Base-by-base conservation (phyloP, 2,797 vertebrate genomes). In the Linurgus olivaceus region DNA sequence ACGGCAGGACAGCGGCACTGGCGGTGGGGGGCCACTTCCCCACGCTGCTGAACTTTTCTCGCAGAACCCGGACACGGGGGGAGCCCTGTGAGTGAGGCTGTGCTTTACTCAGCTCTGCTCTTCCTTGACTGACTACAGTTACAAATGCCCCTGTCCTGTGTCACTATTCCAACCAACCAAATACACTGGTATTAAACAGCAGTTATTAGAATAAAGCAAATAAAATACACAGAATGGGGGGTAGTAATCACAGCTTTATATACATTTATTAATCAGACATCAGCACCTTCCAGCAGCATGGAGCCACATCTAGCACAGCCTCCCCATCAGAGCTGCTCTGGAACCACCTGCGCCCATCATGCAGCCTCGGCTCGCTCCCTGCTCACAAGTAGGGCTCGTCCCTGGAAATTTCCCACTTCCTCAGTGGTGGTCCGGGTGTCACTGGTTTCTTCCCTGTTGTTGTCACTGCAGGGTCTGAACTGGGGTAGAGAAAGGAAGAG, bases 361-460 rank as follows among this genome's bases (percentile, higher is more conserved):
- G 7, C 20, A 45, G 44, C n/a, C 17, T 44, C 37, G 37, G 37
- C 44, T 76, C 19, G 2, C 19, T 50, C n/a, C 25, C 44, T 51
- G 65, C 38, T 90, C 58, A 99, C 93, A 99, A 97, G 77, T 98
- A 99, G 1, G 99, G 99, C 95, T 99, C 97, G 48, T 99, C 99
- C 48, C 95, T 98, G 33, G 99, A 99, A 44, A 99, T 97, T 6
- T 98, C 75, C 77, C 98, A 98, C 38, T 97, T 98, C 86, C 94
- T 97, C 11, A 97, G 90, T 1, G 78, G 71, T 17, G 93, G 37
- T 24, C 98, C 99, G 1, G 99, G 99, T 0, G 97, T 98, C 93
- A 99, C 98, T 0, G 98, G 97, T 38, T 57, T 97, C 96, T 99
- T 99, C 52, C 92, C 96, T 8, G 94, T 44, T 61, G 94, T 79